Evolutionary conservation across 2,113 vertebrate species (phyloP), one percentile per base, ranked within the genome.

Genomic region (Ranitomeya imitator): DNA sequence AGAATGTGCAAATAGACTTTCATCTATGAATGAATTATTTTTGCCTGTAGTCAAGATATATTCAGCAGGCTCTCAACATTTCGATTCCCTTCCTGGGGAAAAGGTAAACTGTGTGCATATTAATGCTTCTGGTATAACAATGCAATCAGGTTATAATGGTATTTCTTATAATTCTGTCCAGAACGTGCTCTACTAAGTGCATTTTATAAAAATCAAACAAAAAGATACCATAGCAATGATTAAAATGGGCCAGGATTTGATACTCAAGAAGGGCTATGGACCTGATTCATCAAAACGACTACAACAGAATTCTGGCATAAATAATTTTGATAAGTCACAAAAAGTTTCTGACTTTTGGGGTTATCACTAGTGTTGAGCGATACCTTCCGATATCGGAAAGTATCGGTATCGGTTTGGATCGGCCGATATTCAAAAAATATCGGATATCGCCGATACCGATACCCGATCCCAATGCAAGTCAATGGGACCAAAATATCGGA

Each of bases 1-100:
- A 51, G 11, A 69, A 81, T 65, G 86, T 87, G 78, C 15, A 71
- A 87, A 87, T 81, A 59, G 86, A 69, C n/a, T 87, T 81, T 54
- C n/a, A 54, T 37, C 60, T 73, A 19, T 86, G 52, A 86, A 80
- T 85, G 71, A 61, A 85, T 80, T 86, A 54, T 79, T n/a, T 51
- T 81, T 87, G 23, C 78, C 63, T 81, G 16, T 45, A 81, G 78
- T 45, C 18, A 69, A 59, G 78, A 81, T n/a, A 57, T 57, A 87
- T 80, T 69, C 4, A 57, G 26, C 26, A 55, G 52, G 11, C n/a
- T 4, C 10, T 86, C 18, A 55, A 57, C 52, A 80, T 87, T 31
- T 69, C 13, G 0, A 31, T 87, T 73, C 7, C 6, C 54, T 80
- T 60, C 16, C 85, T 73, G 52, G 26, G 81, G 63, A 54, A 54